Conservation (phyloP, 2,888 invertebrate species). For the Sympetrum striolatum region DNA sequence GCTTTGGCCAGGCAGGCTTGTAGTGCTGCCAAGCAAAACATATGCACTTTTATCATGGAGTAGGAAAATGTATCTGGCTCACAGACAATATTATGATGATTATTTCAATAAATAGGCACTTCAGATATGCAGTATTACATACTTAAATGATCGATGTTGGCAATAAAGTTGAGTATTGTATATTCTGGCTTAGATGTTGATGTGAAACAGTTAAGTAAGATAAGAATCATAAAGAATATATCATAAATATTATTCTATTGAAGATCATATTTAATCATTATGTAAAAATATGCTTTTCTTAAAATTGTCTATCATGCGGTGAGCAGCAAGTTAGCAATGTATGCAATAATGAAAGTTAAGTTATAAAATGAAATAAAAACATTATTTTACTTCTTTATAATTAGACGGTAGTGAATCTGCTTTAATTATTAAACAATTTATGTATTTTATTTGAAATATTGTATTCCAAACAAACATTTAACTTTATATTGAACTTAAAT, state of each 20-base stretch:
- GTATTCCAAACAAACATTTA: too few relatives aligned
- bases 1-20: slow-evolving; percentile 30
- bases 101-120: neutral
- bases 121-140: neutral
- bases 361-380: too few relatives aligned
- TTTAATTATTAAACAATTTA: too few relatives aligned
- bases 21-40: neutral
- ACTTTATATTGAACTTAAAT: too few relatives aligned
- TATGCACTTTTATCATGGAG: neutral
- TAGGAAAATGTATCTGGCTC: slow-evolving; percentile 2
- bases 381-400: too few relatives aligned
- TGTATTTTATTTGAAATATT: too few relatives aligned
- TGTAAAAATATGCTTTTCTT: too few relatives aligned
- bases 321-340: too few relatives aligned
- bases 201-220: neutral
- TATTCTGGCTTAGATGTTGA: neutral
- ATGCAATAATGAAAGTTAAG: too few relatives aligned
- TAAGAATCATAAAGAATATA: neutral
- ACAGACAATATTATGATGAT: neutral
- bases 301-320: too few relatives aligned
- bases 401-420: too few relatives aligned
- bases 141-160: neutral
- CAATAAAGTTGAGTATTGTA: neutral
- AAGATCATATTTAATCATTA: too few relatives aligned
- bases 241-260: neutral